phyloP scores from a whole-genome alignment of 1,140 invertebrate species.

The Colletes latitarsis region DNA sequence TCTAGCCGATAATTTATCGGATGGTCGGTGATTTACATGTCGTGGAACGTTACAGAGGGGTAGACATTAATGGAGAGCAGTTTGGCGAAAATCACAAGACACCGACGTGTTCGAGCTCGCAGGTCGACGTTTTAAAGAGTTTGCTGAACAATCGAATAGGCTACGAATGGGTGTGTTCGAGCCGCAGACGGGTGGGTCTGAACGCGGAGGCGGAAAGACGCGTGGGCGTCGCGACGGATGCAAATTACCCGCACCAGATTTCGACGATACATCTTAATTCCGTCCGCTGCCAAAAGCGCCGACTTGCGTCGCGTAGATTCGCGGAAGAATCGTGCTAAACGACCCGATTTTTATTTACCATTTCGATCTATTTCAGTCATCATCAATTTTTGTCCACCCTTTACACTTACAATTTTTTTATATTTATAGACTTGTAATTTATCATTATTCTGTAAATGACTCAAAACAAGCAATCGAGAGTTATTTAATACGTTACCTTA shows the following conservation, averaged over 20 bases:
- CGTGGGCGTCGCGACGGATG: constrained; percentile 79
- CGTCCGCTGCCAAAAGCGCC: constrained; percentile 72
- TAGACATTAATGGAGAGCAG: background rate
- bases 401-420: too few species aligned
- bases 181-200: constrained; percentile 72
- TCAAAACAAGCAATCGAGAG: too few species aligned
- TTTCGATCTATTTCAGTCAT: background rate
- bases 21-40: background rate
- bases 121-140: constrained; percentile 46
- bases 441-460: too few species aligned
- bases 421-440: too few species aligned
- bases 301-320: constrained; percentile 42
- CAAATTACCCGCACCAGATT: constrained; percentile 79
- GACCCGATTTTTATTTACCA: background rate
- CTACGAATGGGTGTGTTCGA: constrained; percentile 61
- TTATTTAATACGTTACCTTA: too few species aligned
- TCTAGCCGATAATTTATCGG: background rate
- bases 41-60: background rate
- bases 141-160: constrained; percentile 59
- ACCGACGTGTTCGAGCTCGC: constrained; percentile 5
- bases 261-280: constrained; percentile 80
- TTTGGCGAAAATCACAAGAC: constrained; percentile 26
- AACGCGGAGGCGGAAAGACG: constrained; percentile 68
- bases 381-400: too few species aligned
- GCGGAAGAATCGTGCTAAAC: constrained; percentile 42